Evolutionary conservation across 2,797 vertebrate species (phyloP).

Genomic region (Malacoraja senta): DNA sequence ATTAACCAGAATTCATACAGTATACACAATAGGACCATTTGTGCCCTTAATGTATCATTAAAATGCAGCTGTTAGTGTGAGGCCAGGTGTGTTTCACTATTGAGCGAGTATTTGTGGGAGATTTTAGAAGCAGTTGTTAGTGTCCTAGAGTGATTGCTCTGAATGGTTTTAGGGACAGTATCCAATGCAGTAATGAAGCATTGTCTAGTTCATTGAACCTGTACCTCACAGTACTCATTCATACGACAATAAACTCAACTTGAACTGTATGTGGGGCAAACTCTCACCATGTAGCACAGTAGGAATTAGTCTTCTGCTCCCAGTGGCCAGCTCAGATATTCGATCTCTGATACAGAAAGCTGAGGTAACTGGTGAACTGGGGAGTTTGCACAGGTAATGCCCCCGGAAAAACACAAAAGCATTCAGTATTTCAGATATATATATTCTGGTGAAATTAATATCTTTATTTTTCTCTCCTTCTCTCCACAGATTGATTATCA

Average conservation of each 20-base stretch:
- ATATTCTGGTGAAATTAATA: not conserved
- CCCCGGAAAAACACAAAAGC: not conserved
- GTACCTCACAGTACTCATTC: too few species aligned
- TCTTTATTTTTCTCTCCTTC: slow-evolving; percentile 14
- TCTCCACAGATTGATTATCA: slow-evolving; percentile 75
- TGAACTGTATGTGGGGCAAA: not conserved
- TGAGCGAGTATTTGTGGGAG: too few species aligned
- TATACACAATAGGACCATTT: not conserved
- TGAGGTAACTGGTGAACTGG: not conserved
- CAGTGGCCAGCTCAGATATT: not conserved
- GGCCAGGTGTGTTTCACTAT: too few species aligned
- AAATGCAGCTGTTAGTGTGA: too few species aligned
- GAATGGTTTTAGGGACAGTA: too few species aligned
- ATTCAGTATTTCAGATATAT: not conserved
- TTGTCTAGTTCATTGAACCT: too few species aligned
- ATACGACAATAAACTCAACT: too few species aligned
- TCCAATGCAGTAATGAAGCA: too few species aligned
- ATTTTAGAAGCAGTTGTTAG: too few species aligned
- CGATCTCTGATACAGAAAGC: not conserved
- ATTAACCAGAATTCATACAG: not conserved
- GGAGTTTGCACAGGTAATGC: not conserved
- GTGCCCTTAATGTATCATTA: too few species aligned
- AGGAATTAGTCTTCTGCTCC: not conserved
- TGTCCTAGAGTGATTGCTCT: too few species aligned
- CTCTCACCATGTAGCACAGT: not conserved